Evolutionary conservation across 2,797 vertebrate genomes (phyloP), one percentile per base, ranked within the genome.

Genomic region (Diceros bicornis): DNA sequence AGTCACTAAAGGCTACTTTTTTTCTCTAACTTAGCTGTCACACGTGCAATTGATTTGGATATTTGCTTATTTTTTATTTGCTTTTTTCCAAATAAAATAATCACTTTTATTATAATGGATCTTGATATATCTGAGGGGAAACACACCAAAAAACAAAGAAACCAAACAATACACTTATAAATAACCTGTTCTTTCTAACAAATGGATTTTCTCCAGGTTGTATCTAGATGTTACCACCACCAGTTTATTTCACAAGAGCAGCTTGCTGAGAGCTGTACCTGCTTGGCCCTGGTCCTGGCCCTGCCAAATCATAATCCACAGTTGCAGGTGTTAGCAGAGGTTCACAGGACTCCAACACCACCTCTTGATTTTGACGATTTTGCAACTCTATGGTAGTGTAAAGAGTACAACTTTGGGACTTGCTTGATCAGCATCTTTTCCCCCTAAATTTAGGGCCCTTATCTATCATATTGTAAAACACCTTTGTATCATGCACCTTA

Each of bases 381-480:
- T 85, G 68, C 2, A 93, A 82, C n/a, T 97, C 77, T 23, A 25
- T 57, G 47, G 82, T 52, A 91, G 25, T 88, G 6, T 62, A 64
- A 82, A 89, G 79, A 84, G 69, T 1, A 1, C 61, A 98, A 94
- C 81, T 96, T 95, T 68, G 14, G 25, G 92, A 96, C 68, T 97
- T 94, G 93, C 92, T 98, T 97, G 92, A 98, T 95, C 72, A 97
- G 83, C 57, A 97, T 82, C 96, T 97, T 97, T 98, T 78, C 97
- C 92, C 25, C 82, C 41, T 41, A 41, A 41, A 83, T 98, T 97
- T 83, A 86, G 77, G 94, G 82, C 92, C 74, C 77, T 97, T 98
- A 96, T 98, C 97, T 98, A 98, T 98, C 91, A 97, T 88, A 87
- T 96, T 98, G 95, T 97, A 98, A 98, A 98, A 97, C 69, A 98